Conservation (phyloP, 2,888 invertebrate species). For the Noctua fimbriata region DNA sequence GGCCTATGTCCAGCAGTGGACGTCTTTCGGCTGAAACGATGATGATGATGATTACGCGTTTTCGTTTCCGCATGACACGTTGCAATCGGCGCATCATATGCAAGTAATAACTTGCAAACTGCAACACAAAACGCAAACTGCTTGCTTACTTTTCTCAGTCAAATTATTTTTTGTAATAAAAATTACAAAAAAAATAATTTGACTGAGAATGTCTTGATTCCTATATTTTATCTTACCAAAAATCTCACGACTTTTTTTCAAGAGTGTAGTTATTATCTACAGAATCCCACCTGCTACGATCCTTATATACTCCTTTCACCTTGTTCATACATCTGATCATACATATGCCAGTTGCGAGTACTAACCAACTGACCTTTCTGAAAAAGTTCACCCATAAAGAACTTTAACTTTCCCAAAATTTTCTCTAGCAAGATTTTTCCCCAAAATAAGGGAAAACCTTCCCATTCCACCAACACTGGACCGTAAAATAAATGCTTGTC, state of each 20-base stretch:
- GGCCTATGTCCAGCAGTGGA: too few species aligned
- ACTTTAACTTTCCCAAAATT: neutral
- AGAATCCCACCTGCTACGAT: neutral
- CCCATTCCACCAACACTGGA: neutral
- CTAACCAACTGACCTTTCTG: too few species aligned
- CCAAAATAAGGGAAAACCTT: neutral
- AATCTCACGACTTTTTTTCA: neutral
- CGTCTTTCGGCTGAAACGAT: too few species aligned
- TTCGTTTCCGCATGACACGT: neutral
- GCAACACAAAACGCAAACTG: too few species aligned
- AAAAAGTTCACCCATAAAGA: neutral
- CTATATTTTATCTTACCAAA: too few species aligned
- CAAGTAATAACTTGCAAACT: too few species aligned
- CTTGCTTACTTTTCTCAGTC: too few species aligned
- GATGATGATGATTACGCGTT: too few species aligned
- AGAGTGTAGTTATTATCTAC: neutral
- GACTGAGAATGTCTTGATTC: too few species aligned
- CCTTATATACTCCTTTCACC: neutral
- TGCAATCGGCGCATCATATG: neutral
- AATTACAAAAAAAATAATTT: too few species aligned
- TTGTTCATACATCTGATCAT: neutral
- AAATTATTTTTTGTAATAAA: too few species aligned
- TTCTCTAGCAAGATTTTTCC: neutral
- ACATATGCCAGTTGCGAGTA: neutral
- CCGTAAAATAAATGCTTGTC: conserved; percentile 66